phyloP scores from a whole-genome alignment of 2,888 invertebrate genomes.

The Sclerodermus sp. region DNA sequence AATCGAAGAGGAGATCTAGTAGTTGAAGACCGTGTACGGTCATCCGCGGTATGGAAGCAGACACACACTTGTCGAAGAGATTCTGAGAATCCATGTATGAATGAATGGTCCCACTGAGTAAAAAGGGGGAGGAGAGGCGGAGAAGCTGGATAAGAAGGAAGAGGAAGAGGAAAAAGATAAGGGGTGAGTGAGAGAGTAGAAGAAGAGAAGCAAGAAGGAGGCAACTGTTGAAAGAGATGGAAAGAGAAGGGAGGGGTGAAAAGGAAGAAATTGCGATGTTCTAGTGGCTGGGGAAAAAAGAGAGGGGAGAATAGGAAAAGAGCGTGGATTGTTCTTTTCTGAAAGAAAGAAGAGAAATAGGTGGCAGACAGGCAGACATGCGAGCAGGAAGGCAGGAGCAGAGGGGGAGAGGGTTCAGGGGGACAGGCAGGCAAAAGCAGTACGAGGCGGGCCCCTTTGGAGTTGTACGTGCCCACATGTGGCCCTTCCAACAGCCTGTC shows the following conservation, averaged over 20 bases:
- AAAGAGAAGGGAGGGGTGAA: too few relatives aligned
- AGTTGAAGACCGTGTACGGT: too few relatives aligned
- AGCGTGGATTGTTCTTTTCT: conserved; percentile 42
- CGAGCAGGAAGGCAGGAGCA: conserved; percentile 1
- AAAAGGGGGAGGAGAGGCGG: conserved; percentile 12
- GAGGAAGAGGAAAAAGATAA: background rate
- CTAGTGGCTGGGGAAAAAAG: background rate
- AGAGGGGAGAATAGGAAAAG: conserved; percentile 6
- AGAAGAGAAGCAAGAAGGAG: background rate
- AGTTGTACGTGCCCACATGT: conserved; percentile 28
- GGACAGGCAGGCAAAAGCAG: conserved; percentile 7
- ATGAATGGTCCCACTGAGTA: conserved; percentile 48
- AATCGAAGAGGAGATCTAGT: too few relatives aligned
- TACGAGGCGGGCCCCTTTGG: conserved; percentile 34
- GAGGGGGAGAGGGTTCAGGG: background rate
- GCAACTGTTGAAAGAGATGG: background rate
- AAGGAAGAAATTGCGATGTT: conserved; percentile 21
- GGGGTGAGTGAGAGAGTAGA: conserved; percentile 5
- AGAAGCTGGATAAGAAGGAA: conserved; percentile 8
- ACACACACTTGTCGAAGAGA: background rate
- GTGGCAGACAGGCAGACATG: conserved; percentile 15
- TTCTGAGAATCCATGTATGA: conserved; percentile 27
- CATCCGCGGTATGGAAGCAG: too few relatives aligned
- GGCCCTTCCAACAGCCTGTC: conserved; percentile 29
- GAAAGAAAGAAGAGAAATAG: conserved; percentile 13